Base-by-base conservation (phyloP, 2,113 vertebrate species). In the Platysternon megacephalum region DNA sequence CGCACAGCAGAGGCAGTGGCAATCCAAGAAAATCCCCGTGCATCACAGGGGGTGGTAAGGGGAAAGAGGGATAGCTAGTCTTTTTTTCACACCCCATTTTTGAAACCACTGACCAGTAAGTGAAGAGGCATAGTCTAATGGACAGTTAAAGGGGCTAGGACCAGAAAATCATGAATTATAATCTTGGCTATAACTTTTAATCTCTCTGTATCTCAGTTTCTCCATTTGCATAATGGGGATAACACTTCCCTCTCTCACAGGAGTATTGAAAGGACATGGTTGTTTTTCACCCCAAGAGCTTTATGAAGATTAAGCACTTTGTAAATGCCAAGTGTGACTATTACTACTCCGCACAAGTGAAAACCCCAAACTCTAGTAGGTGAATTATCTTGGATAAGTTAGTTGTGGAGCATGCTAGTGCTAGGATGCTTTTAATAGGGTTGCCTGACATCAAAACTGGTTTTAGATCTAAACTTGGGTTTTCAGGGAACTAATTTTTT, bases 401-500 rank as follows among this genome's bases (percentile, higher is more conserved):
- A 90, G 80, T 87, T 53, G 68, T 32, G 78, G 88, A 94, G 55
- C 72, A 22, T 78, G 82, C 39, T 87, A 86, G 88, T 72, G 85
- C 87, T 72, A 76, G 7, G 16, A 53, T 86, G 35, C 35, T 96
- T 94, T 94, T 95, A 93, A 94, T 94, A 78, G 82, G 19, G 8
- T 21, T 94, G 58, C 79, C 10, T 87, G 61, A 93, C 12, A 42
- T 92, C 42, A 84, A 56, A 14, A n/a, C 16, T 56, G 24, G 42
- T 12, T 93, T 68, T 68, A n/a, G 61, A 68, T 68, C n/a, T 39
- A 39, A 39, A 39, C n/a, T 72, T 72, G n/a, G 10, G n/a, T 39
- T 72, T 94, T 93, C 76, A 68, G 21, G 86, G 86, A 87, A 86
- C 19, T 56, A 61, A 91, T 49, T 89, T 0, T 28, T 79, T 93